phyloP scores from a whole-genome alignment of 2,113 vertebrate genomes.

The Siniperca chuatsi region DNA sequence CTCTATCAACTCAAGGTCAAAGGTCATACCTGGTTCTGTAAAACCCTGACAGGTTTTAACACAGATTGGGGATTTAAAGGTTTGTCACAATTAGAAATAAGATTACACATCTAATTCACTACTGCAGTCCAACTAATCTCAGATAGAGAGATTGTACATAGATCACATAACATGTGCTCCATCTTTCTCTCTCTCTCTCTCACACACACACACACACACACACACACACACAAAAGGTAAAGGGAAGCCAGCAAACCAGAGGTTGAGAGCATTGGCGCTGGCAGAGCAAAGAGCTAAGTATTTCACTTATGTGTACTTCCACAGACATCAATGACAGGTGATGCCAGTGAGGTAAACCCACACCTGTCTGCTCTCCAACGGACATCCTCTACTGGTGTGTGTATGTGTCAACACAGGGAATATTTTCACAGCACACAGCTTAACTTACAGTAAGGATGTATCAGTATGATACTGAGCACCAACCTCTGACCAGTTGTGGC shows the following conservation, averaged over 20 bases:
- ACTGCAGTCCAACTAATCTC: conserved; percentile 41
- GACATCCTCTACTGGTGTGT: no score
- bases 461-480: no score
- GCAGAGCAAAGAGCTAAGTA: not conserved
- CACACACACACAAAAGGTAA: not conserved
- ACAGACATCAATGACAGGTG: no score
- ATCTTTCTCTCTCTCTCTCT: no score
- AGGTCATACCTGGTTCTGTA: conserved; percentile 50
- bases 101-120: conserved; percentile 54
- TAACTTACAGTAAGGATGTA: no score
- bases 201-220: no score
- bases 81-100: conserved; percentile 37
- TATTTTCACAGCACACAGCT: no score
- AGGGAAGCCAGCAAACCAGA: not conserved
- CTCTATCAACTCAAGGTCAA: conserved; percentile 65
- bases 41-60: conserved; percentile 33
- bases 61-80: conserved; percentile 45
- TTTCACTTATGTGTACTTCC: no score
- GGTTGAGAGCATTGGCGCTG: not conserved
- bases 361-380: no score
- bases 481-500: no score
- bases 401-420: no score
- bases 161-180: conserved; percentile 1
- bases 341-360: no score
- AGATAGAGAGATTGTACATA: conserved; percentile 29